Base-by-base conservation (phyloP, 2,113 vertebrate species). In the Dascyllus trimaculatus region DNA sequence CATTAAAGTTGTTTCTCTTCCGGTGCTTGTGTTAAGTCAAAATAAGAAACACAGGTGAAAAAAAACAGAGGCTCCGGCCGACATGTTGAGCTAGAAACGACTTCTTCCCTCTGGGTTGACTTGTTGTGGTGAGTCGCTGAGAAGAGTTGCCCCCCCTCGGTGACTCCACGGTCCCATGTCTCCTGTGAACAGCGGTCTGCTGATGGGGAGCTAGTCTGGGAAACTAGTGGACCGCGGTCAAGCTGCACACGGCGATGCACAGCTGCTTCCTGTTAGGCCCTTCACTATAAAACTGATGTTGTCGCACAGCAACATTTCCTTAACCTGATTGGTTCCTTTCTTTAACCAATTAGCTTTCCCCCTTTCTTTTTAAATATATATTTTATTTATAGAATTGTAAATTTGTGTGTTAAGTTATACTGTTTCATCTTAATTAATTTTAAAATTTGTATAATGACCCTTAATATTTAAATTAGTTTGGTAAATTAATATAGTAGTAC, bases 141-240 rank as follows among this genome's bases (percentile, higher is more conserved):
- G 82, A 72, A 78, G 71, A 72, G 58, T 75, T 75, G 67, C 91
- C 82, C 86, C 74, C 85, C 93, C 88, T 83, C 77, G 76, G 87
- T 83, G 92, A 88, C 90, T 90, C 70, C 84, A 22, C 75, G 59
- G 93, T 94, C 89, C 93, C 95, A 95, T 96, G 86, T 93, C 93
- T 94, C 70, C 77, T 94, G 90, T 93, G 91, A 91, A 92, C 94
- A 43, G 68, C 71, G 45, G 93, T 89, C 87, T 93, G 92, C 84
- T 93, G 80, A 60, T 82, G 91, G 92, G 46, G 84, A 62, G 76
- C 63, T 46, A 21, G 22, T 8, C 53, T 45, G 78, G 26, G 46
- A 80, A 59, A 57, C 79, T 35, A 18, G n/a, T 57, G 65, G 57
- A 71, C 56, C 35, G 5, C 7, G 0, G 61, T 71, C 61, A 76